Evolutionary conservation across 2,888 invertebrate species (phyloP).

Genomic region (Vanessa cardui): DNA sequence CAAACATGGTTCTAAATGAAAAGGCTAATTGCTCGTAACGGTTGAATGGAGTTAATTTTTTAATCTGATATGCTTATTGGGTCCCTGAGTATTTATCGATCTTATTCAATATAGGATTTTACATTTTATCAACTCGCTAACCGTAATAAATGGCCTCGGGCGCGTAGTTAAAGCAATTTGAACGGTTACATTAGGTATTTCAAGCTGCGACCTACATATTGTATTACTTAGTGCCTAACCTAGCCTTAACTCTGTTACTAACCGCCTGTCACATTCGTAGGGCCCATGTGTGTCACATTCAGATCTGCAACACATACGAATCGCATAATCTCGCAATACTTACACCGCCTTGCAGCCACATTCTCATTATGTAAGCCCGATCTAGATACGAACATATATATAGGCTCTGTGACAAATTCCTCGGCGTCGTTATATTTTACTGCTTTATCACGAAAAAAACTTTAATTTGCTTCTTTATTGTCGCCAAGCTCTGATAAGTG

Average conservation of each 20-base stretch:
- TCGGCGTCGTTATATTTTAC: constrained; percentile 14
- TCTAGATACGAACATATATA: constrained; percentile 10
- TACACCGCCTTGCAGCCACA: constrained; percentile 1
- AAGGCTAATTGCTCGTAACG: neutral
- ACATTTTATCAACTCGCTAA: constrained; percentile 48
- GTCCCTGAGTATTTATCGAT: neutral
- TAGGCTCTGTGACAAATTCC: constrained; percentile 14
- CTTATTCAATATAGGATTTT: constrained; percentile 17
- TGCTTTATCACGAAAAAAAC: constrained; percentile 18
- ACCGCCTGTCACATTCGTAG: constrained; percentile 33
- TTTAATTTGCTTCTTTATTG: constrained; percentile 26
- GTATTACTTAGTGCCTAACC: constrained; percentile 41
- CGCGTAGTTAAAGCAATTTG: constrained; percentile 56
- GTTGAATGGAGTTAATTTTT: neutral
- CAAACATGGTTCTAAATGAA: neutral
- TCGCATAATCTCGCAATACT: constrained; percentile 46
- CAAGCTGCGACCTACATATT: constrained; percentile 53
- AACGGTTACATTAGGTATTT: constrained; percentile 51
- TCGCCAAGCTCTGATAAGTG: constrained; percentile 34
- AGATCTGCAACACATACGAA: constrained; percentile 39
- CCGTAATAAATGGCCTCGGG: constrained; percentile 48
- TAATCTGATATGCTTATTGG: constrained; percentile 7
- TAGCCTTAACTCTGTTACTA: constrained; percentile 39
- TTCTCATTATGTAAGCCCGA: constrained; percentile 6
- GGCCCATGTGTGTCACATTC: constrained; percentile 33